Base-by-base conservation (phyloP, 2,113 vertebrate species). In the Malurus elegans region DNA sequence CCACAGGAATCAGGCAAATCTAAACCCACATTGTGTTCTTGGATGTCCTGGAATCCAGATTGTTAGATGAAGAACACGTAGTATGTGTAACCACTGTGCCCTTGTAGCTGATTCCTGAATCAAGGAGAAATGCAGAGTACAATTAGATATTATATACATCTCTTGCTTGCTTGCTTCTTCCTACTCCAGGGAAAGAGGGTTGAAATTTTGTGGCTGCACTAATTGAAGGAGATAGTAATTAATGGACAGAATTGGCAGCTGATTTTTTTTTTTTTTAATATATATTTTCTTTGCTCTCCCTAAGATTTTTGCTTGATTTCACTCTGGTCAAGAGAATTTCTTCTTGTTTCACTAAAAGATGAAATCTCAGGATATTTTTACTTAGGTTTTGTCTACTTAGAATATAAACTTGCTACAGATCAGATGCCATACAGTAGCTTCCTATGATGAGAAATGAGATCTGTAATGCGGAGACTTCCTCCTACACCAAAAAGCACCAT, bases 31-130 rank as follows among this genome's bases (percentile, higher is more conserved):
- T 14, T 23, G 13, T 64, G 28, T 34, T 91, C 38, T 47, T 48
- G 61, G 24, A n/a, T 70, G 16, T 21, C 60, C 8, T n/a, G 73
- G 60, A 85, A 38, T 18, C 9, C 16, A 73, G 31, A 29, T 1
- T 29, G 45, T 44, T 15, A 10, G 4, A 40, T 38, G 18, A n/a
- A 79, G 18, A 48, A 20, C 0, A 0, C 20, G 13, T 14, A 73
- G 14, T 6, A 32, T 60, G 14, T 10, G 31, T 17, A 72, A 38
- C 23, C 7, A 36, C 25, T 19, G 12, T 56, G 45, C 15, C 17
- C 15, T 71, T 79, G 32, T 54, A 45, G 34, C 16, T 47, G 54
- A 69, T 24, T 18, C 14, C 20, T 51, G 50, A 65, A 44, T 65
- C 0, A 56, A 19, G 23, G 32, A 60, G 24, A 84, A 78, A 73